Conservation (phyloP, 2,888 invertebrate species). For the Digitonthophagus gazella region DNA sequence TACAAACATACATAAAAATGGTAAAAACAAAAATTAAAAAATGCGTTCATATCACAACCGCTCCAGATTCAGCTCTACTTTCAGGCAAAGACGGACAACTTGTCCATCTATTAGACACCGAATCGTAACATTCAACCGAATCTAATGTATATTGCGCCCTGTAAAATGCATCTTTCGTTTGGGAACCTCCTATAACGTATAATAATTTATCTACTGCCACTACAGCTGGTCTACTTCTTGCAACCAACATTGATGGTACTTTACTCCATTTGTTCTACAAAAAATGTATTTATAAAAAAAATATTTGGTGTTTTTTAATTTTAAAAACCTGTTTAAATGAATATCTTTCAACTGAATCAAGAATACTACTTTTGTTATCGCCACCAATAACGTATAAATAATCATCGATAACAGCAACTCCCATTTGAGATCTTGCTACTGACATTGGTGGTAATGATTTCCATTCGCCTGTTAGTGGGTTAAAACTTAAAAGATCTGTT, state of each 20-base stretch:
- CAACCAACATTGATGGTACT: conserved; percentile 69
- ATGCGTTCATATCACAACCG: conserved; percentile 58
- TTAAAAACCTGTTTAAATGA: conserved; percentile 68
- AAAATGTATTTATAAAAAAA: conserved; percentile 24
- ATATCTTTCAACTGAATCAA: conserved; percentile 80
- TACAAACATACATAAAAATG: conserved; percentile 15
- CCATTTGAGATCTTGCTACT: conserved; percentile 83
- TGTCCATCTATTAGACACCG: conserved; percentile 73
- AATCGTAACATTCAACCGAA: conserved; percentile 82
- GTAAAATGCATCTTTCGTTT: conserved; percentile 79
- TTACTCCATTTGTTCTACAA: conserved; percentile 74
- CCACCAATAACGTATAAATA: conserved; percentile 88
- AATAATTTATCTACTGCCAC: conserved; percentile 79
- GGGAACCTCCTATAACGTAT: conserved; percentile 84
- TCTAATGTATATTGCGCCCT: conserved; percentile 81
- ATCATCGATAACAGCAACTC: conserved; percentile 80
- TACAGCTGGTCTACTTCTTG: conserved; percentile 80
- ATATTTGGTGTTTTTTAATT: neutral
- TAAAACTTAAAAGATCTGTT: conserved; percentile 75
- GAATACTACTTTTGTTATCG: conserved; percentile 76
- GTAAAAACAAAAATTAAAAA: conserved; percentile 6
- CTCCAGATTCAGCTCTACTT: conserved; percentile 84
- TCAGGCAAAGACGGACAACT: conserved; percentile 77
- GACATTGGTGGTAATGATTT: conserved; percentile 72
- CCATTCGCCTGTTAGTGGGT: conserved; percentile 81